phyloP scores from a whole-genome alignment of 2,888 invertebrate species.

The Rhogogaster chlorosoma region DNA sequence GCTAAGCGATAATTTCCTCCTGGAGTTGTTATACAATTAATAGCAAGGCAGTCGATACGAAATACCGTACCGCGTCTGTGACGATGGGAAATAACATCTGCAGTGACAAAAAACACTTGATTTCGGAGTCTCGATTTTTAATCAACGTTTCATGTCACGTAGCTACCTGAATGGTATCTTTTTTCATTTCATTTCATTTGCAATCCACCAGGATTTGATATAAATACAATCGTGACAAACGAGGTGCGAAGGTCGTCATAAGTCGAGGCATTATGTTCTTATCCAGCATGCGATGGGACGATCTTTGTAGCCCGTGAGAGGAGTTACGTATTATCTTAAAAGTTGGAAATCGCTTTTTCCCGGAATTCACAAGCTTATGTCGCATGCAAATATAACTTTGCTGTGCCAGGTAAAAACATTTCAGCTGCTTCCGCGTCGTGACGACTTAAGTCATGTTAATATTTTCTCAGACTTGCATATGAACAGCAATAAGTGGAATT shows the following conservation, averaged over 20 bases:
- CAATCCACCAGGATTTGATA: neutral
- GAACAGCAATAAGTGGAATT: neutral
- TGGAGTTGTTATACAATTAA: conserved; percentile 29
- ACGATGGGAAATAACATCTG: neutral
- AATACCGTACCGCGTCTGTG: neutral
- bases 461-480: neutral
- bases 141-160: neutral
- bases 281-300: neutral
- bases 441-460: neutral
- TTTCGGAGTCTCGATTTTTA: neutral
- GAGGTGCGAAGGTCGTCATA: conserved; percentile 17
- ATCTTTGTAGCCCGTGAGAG: neutral
- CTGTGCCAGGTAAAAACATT: neutral
- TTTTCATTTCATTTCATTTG: neutral
- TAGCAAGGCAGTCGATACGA: neutral
- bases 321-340: conserved; percentile 29
- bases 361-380: conserved; percentile 2
- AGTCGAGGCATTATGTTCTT: neutral
- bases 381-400: conserved; percentile 23
- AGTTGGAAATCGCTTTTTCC: neutral
- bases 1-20: conserved; percentile 24
- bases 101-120: neutral
- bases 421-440: neutral
- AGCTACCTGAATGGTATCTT: neutral
- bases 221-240: conserved; percentile 40